Conservation (phyloP, 2,113 vertebrate genomes). For the Junco hyemalis region DNA sequence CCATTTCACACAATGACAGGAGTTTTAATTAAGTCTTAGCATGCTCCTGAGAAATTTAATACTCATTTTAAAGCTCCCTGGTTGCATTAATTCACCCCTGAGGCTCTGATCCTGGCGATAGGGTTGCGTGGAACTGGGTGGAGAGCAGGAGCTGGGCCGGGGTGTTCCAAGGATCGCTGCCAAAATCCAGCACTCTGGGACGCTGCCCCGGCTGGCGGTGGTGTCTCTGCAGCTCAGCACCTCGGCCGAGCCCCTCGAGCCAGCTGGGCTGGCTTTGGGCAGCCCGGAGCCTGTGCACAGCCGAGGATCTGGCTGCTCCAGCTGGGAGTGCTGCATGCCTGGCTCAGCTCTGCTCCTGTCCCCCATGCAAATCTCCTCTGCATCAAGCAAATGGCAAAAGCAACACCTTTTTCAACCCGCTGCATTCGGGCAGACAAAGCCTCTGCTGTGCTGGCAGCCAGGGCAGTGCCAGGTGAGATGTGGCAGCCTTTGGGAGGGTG, state of each 20-base stretch:
- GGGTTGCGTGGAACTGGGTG: not conserved
- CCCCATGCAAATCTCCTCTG: not conserved
- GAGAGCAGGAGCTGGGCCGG: not conserved
- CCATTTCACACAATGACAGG: not conserved
- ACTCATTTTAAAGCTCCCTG: not conserved
- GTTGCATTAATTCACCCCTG: not conserved
- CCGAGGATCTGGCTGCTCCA: fast-evolving
- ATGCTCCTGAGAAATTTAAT: constrained; percentile 7
- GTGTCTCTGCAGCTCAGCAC: not conserved
- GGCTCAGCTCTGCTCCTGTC: not conserved
- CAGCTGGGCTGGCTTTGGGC: not conserved
- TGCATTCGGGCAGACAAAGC: not conserved
- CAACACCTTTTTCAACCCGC: not conserved
- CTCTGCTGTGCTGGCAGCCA: not conserved
- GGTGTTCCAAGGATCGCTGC: not conserved
- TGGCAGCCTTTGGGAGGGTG: fast-evolving
- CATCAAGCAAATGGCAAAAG: not conserved
- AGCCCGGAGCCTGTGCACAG: not conserved
- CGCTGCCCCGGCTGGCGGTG: not conserved
- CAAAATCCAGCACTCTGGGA: not conserved
- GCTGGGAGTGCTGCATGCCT: not conserved
- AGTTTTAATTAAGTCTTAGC: constrained; percentile 9
- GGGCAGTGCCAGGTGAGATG: not conserved
- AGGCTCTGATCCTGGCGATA: constrained; percentile 1
- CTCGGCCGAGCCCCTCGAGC: not conserved